Conservation (phyloP, 2,888 invertebrate species). For the Eustalomyia histrio region DNA sequence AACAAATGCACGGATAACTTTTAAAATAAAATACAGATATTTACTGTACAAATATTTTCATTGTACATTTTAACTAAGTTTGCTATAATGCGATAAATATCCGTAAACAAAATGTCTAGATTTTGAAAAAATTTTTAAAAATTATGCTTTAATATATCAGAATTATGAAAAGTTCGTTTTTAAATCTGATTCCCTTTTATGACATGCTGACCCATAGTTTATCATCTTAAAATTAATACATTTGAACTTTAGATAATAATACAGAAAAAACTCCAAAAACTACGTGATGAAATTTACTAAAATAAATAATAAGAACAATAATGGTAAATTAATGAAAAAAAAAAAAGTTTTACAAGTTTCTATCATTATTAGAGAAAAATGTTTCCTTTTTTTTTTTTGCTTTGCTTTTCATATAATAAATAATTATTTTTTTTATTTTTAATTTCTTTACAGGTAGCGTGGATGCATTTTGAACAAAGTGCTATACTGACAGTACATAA, state of each 20-base stretch:
- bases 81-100: no score
- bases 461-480: slow-evolving; percentile 97
- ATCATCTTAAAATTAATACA: slow-evolving; percentile 50
- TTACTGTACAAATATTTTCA: no score
- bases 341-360: slow-evolving; percentile 39
- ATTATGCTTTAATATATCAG: no score
- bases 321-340: slow-evolving; percentile 39
- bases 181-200: no score
- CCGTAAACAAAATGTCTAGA: no score
- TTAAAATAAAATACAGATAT: no score
- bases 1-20: no score
- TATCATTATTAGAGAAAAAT: not conserved
- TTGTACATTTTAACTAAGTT: no score
- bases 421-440: not conserved
- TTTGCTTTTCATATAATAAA: not conserved
- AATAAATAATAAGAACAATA: slow-evolving; percentile 24
- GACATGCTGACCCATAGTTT: not conserved
- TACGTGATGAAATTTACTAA: slow-evolving; percentile 48
- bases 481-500: slow-evolving; percentile 95
- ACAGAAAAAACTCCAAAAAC: not conserved
- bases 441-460: slow-evolving; percentile 87
- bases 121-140: no score
- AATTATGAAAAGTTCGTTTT: no score
- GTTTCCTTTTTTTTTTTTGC: no score
- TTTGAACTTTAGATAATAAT: slow-evolving; percentile 45